Evolutionary conservation across 2,797 vertebrate species (phyloP).

Genomic region (Astyanax mexicanus): DNA sequence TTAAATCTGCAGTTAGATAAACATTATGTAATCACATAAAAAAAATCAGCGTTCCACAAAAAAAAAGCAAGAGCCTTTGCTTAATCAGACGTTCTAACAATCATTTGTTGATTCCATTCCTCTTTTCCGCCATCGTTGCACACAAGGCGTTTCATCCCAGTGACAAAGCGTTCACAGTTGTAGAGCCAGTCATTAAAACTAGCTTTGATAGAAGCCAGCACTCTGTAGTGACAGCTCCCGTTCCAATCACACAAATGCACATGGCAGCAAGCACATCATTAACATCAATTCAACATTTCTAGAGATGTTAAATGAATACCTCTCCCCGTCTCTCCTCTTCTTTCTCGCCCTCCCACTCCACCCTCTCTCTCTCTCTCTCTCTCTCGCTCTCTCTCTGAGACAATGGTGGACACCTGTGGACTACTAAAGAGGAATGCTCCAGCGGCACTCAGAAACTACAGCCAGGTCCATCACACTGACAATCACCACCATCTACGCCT

Average conservation of each 20-base stretch:
- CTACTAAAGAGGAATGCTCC: neutral
- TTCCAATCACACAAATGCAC: slow-evolving; percentile 69
- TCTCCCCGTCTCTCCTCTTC: neutral
- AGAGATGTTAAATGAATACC: slow-evolving; percentile 45
- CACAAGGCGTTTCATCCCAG: neutral
- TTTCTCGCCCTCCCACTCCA: neutral
- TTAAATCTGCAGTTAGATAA: neutral
- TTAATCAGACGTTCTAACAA: slow-evolving; percentile 6
- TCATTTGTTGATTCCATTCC: neutral
- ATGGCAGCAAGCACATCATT: slow-evolving; percentile 72
- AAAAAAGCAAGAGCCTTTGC: neutral
- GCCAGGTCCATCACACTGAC: neutral
- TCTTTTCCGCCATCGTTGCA: neutral
- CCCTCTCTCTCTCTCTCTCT: neutral
- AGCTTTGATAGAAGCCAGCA: neutral
- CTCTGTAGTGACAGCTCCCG: slow-evolving; percentile 52
- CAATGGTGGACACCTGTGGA: slow-evolving; percentile 44
- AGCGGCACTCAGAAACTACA: neutral
- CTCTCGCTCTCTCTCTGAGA: slow-evolving; percentile 21
- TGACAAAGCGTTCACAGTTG: neutral
- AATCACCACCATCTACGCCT: neutral
- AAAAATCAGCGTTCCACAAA: neutral
- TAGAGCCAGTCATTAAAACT: slow-evolving; percentile 11
- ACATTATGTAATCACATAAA: neutral
- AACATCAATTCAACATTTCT: slow-evolving; percentile 61